phyloP scores from a whole-genome alignment of 2,113 vertebrate species.

The Heptranchias perlo region DNA sequence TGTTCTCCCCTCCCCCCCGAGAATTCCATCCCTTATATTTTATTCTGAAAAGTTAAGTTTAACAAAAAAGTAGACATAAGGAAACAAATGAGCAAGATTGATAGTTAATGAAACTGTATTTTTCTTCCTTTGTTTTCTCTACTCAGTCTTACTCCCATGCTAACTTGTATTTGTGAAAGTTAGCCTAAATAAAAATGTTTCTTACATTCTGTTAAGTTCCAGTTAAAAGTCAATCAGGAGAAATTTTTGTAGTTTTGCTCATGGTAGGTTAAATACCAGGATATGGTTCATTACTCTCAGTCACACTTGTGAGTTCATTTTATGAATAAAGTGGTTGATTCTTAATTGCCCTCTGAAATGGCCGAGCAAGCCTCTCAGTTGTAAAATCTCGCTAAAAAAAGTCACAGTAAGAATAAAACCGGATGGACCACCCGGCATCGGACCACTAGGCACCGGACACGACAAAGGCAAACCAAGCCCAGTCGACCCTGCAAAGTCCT shows the following conservation, averaged over 20 bases:
- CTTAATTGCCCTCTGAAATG: too few relatives aligned
- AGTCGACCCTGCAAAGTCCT: too few relatives aligned
- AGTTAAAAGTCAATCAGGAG: background rate
- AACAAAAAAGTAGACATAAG: background rate
- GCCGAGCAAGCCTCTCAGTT: too few relatives aligned
- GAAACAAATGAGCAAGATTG: background rate
- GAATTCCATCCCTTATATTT: background rate
- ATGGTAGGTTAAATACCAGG: background rate
- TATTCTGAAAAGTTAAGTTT: background rate
- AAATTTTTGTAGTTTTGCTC: background rate
- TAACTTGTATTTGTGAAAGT: background rate
- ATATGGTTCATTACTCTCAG: background rate
- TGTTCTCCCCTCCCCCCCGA: background rate
- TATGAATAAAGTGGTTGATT: background rate
- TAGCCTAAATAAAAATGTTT: background rate
- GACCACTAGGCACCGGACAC: too few relatives aligned
- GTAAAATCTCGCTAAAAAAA: too few relatives aligned
- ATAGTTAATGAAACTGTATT: background rate
- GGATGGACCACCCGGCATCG: too few relatives aligned
- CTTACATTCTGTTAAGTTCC: background rate
- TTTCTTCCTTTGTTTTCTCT: background rate
- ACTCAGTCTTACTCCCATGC: too few relatives aligned
- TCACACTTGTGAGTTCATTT: background rate
- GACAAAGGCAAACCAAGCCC: too few relatives aligned
- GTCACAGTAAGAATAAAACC: too few relatives aligned